A percentile compares a stretch with the other conserved stretches of the same genome.
These are phyloP conservation scores for Azemiops feae DNA, from an alignment of 2,113 vertebrate species.

Conservation along the genomic window DNA sequence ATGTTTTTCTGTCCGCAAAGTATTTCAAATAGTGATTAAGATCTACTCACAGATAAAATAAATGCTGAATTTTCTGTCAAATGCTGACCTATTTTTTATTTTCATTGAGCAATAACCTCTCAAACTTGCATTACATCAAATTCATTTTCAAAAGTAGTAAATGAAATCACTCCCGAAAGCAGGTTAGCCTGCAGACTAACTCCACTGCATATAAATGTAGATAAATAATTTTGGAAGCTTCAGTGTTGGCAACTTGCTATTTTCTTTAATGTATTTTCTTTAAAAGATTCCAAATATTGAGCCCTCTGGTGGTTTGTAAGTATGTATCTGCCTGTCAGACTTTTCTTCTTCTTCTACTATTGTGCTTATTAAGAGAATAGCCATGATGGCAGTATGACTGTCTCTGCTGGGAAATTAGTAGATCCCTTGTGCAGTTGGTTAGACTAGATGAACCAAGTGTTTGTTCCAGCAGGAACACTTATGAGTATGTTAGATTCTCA, in stretches of 20 bases:
- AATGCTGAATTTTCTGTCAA: constrained; percentile 20
- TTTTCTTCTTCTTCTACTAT: too few species aligned
- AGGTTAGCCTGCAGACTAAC: neutral
- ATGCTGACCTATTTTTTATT: constrained; percentile 29
- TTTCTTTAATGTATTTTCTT: neutral
- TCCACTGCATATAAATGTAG: constrained; percentile 3
- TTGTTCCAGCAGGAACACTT: neutral
- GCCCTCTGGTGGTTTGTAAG: neutral
- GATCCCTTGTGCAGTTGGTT: neutral
- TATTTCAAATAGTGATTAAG: constrained; percentile 13
- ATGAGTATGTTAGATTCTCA: neutral
- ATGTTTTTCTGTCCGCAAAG: neutral
- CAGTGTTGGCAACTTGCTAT: neutral
- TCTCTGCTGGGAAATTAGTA: neutral
- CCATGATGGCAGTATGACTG: neutral
- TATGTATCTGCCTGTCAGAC: neutral
- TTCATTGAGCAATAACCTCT: constrained; percentile 34
- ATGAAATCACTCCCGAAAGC: constrained; percentile 11
- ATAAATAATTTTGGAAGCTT: neutral
- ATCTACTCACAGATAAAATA: constrained; percentile 14
- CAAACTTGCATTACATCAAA: neutral
- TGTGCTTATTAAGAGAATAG: neutral
- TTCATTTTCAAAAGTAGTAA: constrained; percentile 31
- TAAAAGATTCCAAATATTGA: neutral
- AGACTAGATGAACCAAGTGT: neutral